Percentiles rank a stretch among this genome's conserved stretches.
These are phyloP conservation scores for Coleophora deauratella DNA, from an alignment of 2,888 invertebrate species.

Conservation along the genomic window DNA sequence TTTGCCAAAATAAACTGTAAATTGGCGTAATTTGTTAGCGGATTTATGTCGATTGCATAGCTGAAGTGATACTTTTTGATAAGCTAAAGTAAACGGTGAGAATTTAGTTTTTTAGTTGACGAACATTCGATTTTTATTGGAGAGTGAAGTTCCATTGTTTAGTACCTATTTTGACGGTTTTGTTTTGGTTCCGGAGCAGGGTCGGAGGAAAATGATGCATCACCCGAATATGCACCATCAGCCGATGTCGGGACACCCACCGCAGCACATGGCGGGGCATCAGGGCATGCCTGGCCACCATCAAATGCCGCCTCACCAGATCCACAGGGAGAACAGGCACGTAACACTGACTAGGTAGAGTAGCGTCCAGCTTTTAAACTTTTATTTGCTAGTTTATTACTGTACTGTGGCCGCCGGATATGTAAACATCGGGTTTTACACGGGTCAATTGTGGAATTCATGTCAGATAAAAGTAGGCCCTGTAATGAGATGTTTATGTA, in stretches of 20 bases:
- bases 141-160: slow-evolving; percentile 9
- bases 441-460: background rate
- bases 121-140: background rate
- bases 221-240: slow-evolving; percentile 74
- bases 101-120: slow-evolving; percentile 24
- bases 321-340: slow-evolving; percentile 78
- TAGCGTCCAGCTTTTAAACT: slow-evolving; percentile 52
- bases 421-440: too few relatives aligned
- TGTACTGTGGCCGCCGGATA: background rate
- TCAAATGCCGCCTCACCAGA: slow-evolving; percentile 78
- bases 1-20: slow-evolving; percentile 77
- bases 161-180: slow-evolving; percentile 33
- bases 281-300: slow-evolving; percentile 72
- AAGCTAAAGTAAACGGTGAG: slow-evolving; percentile 49
- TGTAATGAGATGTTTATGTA: too few relatives aligned
- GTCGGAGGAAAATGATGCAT: slow-evolving; percentile 65
- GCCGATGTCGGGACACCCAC: slow-evolving; percentile 68
- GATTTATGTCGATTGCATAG: slow-evolving; percentile 54
- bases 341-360: slow-evolving; percentile 65
- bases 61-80: slow-evolving; percentile 33
- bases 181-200: slow-evolving; percentile 46
- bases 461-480: too few relatives aligned
- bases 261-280: slow-evolving; percentile 62
- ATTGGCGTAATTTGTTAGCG: slow-evolving; percentile 51
- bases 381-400: slow-evolving; percentile 34